These are phyloP conservation scores for Embidobia sp. DNA, from an alignment of 2,888 invertebrate species.

Conservation along the genomic window DNA sequence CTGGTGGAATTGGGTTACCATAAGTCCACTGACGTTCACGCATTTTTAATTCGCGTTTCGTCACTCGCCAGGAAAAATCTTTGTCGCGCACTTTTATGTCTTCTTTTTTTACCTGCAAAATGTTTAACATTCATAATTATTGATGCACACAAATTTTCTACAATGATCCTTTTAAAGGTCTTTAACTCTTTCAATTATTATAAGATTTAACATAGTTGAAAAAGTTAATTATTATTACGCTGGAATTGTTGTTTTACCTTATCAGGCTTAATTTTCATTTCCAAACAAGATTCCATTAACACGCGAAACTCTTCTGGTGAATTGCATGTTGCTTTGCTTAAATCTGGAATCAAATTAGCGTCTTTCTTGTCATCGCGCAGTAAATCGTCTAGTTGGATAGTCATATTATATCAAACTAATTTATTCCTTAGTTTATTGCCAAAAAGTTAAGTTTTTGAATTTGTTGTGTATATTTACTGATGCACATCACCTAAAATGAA, in stretches of 20 bases:
- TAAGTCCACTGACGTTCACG: slow-evolving; percentile 85
- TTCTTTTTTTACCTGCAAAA: slow-evolving; percentile 86
- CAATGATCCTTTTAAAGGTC: background rate
- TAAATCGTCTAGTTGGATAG: slow-evolving; percentile 91
- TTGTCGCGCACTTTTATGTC: slow-evolving; percentile 90
- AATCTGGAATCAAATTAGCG: slow-evolving; percentile 90
- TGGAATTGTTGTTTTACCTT: slow-evolving; percentile 85
- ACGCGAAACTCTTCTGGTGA: slow-evolving; percentile 92
- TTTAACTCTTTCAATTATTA: background rate
- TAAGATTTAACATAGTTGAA: slow-evolving; percentile 1
- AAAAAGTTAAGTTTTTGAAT: too few relatives aligned
- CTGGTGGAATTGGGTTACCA: slow-evolving; percentile 90
- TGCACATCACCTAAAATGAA: too few relatives aligned
- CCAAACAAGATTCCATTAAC: slow-evolving; percentile 92
- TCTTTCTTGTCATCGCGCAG: slow-evolving; percentile 91
- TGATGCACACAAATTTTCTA: background rate
- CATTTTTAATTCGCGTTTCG: slow-evolving; percentile 87
- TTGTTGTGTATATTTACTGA: too few relatives aligned
- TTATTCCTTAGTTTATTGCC: background rate
- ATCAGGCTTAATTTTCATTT: slow-evolving; percentile 93
- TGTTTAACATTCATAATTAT: background rate
- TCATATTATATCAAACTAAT: slow-evolving; percentile 79
- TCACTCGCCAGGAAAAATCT: slow-evolving; percentile 88
- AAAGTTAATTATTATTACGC: too few relatives aligned
- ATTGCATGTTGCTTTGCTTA: slow-evolving; percentile 89